phyloP scores from a whole-genome alignment of 2,113 vertebrate genomes.

The Melanocharis versteri region DNA sequence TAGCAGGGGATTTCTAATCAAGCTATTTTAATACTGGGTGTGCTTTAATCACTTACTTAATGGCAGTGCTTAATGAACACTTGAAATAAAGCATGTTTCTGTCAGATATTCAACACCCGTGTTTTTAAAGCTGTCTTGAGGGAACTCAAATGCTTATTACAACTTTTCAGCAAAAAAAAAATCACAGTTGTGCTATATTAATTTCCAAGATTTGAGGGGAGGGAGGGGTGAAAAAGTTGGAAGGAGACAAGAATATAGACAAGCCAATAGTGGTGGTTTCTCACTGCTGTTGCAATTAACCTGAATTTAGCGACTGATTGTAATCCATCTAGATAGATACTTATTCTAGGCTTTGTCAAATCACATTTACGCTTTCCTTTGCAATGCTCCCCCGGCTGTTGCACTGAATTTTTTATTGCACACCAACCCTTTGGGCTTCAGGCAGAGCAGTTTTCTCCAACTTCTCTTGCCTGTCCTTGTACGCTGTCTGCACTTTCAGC shows the following conservation, averaged over 20 bases:
- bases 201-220: neutral
- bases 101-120: neutral
- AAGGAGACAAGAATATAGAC: neutral
- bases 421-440: fast-evolving
- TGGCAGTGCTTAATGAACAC: conserved; percentile 34
- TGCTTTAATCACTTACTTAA: conserved; percentile 52
- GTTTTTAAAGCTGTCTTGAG: conserved; percentile 54
- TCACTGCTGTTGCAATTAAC: neutral
- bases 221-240: neutral
- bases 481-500: neutral
- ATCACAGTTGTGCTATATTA: neutral
- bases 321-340: neutral
- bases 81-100: conserved; percentile 49
- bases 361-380: neutral
- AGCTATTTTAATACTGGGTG: conserved; percentile 52
- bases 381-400: neutral
- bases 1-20: conserved; percentile 60
- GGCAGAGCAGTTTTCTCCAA: neutral
- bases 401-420: neutral
- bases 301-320: neutral
- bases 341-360: conserved; percentile 10
- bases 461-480: neutral
- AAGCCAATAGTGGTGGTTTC: neutral
- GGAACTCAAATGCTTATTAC: conserved; percentile 44
- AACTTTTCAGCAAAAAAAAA: conserved; percentile 40